Evolutionary conservation across 2,888 invertebrate species (phyloP).

Genomic region (Onchidella celtica): DNA sequence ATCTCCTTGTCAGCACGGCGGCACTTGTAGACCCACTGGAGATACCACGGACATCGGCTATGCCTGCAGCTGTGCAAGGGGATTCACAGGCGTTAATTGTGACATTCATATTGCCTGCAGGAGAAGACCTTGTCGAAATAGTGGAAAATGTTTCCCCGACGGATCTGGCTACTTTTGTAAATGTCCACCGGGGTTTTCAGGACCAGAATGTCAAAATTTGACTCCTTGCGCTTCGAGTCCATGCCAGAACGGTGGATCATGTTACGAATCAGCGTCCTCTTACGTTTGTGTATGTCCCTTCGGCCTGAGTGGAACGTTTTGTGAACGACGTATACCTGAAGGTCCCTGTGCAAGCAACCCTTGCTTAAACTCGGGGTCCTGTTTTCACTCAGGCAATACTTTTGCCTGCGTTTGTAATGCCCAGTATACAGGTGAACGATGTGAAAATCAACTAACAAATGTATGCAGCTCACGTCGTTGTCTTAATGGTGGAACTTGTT

Average conservation of each 20-base stretch:
- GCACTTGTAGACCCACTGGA: constrained; percentile 27
- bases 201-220: constrained; percentile 14
- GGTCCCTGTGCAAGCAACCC: not conserved
- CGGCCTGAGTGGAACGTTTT: not conserved
- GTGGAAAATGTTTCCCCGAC: constrained; percentile 24
- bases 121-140: constrained; percentile 10
- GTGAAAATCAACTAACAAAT: not conserved
- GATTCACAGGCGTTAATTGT: constrained; percentile 8
- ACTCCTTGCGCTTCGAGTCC: constrained; percentile 23
- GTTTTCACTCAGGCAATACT: constrained; percentile 12
- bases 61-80: constrained; percentile 10
- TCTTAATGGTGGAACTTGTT: constrained; percentile 55
- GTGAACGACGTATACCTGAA: not conserved
- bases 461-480: constrained; percentile 61
- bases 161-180: constrained; percentile 19
- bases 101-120: constrained; percentile 3
- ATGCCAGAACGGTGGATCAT: constrained; percentile 34
- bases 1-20: constrained; percentile 19
- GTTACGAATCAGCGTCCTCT: constrained; percentile 11
- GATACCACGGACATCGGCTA: not conserved
- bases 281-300: constrained; percentile 27
- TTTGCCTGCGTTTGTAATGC: constrained; percentile 5
- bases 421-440: constrained; percentile 10
- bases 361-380: constrained; percentile 34
- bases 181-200: constrained; percentile 27